Percentiles rank a stretch among this genome's conserved stretches.
These are phyloP conservation scores for Chunga burmeisteri DNA, from an alignment of 2,113 vertebrate genomes.

Conservation along the genomic window DNA sequence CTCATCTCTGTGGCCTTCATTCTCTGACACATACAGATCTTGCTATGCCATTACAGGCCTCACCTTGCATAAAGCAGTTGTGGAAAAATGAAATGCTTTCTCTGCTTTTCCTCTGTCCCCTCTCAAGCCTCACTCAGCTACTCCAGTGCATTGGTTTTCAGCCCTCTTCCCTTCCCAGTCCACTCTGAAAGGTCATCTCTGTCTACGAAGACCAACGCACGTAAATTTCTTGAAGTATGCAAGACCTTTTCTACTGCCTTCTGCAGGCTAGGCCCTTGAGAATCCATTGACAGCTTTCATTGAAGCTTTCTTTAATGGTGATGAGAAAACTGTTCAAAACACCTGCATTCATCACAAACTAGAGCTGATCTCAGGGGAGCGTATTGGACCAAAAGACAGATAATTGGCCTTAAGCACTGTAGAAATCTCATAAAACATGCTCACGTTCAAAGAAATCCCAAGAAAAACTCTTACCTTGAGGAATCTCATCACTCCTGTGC, in stretches of 20 bases:
- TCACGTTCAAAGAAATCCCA: background rate
- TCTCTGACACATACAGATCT: background rate
- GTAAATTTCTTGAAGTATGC: background rate
- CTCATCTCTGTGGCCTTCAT: background rate
- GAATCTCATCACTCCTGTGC: background rate
- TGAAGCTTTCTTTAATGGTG: background rate
- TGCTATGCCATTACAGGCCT: background rate
- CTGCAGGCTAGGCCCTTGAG: background rate
- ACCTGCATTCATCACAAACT: background rate
- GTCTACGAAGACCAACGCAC: background rate
- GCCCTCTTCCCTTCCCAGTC: background rate
- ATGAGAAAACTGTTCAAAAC: background rate
- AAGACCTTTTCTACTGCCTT: background rate
- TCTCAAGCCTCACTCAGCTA: background rate
- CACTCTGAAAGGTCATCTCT: background rate
- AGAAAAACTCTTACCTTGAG: background rate
- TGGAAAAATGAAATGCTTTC: background rate
- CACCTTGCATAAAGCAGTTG: background rate
- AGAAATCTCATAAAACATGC: background rate
- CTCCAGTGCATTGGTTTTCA: background rate
- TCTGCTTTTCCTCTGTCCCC: background rate
- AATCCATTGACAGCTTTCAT: background rate
- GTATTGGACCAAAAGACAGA: background rate
- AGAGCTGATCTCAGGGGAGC: background rate
- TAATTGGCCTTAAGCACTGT: background rate